These are phyloP conservation scores for Microcebus tavaratra DNA, from an alignment of 2,113 vertebrate genomes.

Conservation along the genomic window DNA sequence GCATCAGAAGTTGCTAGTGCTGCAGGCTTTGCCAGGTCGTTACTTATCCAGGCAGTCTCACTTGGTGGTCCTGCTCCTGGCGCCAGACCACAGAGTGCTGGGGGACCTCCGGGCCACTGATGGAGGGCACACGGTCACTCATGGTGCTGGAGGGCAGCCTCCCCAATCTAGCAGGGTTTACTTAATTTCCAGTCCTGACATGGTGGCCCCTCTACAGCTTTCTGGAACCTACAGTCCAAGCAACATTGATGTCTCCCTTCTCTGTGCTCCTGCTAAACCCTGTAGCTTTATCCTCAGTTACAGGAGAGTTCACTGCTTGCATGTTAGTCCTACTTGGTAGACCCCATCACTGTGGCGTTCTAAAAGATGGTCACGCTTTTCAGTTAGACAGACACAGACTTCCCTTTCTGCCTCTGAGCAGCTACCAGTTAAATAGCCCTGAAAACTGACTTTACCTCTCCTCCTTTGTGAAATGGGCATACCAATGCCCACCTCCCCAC, in stretches of 20 bases:
- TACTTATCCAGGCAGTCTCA: neutral
- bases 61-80: neutral
- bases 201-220: neutral
- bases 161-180: neutral
- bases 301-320: neutral
- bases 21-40: neutral
- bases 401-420: neutral
- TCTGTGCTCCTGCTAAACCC: neutral
- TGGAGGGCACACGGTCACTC: neutral
- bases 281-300: neutral
- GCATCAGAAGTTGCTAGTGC: neutral
- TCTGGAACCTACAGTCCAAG: neutral
- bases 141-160: neutral
- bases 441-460: neutral
- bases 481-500: neutral
- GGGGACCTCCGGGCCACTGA: neutral
- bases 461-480: neutral
- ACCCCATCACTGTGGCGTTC: neutral
- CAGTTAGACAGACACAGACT: neutral
- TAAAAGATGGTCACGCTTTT: neutral
- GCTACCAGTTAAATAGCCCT: neutral
- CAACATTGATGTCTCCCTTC: neutral
- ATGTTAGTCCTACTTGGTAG: neutral
- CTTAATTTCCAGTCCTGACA: neutral
- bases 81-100: neutral